Evolutionary conservation across 30 jellyfish, hydroid and myxozoan species (phyloP), one percentile per base, ranked within the genome.

Genomic region (Aurelia sp.): DNA sequence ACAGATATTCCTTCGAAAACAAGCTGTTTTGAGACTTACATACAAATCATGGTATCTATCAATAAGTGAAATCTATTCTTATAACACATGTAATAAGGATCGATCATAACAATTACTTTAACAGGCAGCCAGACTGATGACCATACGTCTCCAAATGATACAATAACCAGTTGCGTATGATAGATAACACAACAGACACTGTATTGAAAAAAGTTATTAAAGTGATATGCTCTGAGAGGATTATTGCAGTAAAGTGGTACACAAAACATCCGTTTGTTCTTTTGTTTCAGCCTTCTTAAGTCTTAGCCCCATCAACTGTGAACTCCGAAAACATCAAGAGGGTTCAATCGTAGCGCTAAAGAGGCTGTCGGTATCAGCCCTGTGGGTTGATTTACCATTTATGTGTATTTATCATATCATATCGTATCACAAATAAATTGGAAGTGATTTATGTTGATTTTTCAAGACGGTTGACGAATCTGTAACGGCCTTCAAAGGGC

Each of bases 181-280:
- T 23, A 76, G 77, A 76, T 76, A 76, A 48, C 41, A 30, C 41
- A 74, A 71, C 59, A 20, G 85, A 40, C 85, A 9, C 50, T 53
- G 19, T 20, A 27, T 76, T 60, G 87, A 33, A 10, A 15, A 20
- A 27, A 8, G 87, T 62, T 55, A 19, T 61, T 48, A 76, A 37
- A 33, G 37, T 76, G 50, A 59, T 62, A 59, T 47, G 68, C 30
- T 17, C 16, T 59, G 40, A 31, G 66, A 23, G 50, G 87, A 76
- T 60, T 52, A 76, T 57, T 21, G 17, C 63, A 51, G 77, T 63
- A 62, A 60, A 66, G 77, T 60, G 68, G 68, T 18, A 48, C 67
- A 27, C 37, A 76, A 63, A 12, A 62, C 41, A 33, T 59, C 87
- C 87, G 77, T 53, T 31, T 62, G 74, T 76, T 60, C 63, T 75